Conservation (phyloP, 2,113 vertebrate genomes). For the Odocoileus virginianus region DNA sequence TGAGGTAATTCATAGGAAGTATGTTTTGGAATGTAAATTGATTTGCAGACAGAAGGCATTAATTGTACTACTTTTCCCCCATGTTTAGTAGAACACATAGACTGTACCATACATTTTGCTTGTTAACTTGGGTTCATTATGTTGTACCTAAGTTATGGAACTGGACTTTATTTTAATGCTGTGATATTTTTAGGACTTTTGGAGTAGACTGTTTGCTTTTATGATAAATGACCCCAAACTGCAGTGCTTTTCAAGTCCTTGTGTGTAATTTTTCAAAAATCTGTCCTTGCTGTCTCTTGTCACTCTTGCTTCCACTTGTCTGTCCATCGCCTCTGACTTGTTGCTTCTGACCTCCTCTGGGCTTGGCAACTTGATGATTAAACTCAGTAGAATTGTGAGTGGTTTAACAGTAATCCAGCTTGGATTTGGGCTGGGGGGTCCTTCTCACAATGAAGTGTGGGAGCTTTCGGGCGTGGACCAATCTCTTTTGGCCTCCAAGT, state of each 20-base stretch:
- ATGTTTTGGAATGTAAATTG: background rate
- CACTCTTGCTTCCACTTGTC: background rate
- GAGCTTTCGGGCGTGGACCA: background rate
- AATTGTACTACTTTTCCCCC: no score
- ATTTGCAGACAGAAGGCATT: background rate
- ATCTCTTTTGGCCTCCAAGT: background rate
- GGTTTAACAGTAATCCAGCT: background rate
- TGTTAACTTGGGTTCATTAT: background rate
- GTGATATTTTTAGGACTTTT: background rate
- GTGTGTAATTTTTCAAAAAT: background rate
- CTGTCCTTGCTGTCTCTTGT: background rate
- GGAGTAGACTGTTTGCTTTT: constrained; percentile 19
- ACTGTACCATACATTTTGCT: background rate
- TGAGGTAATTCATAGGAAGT: background rate
- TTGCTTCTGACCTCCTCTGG: background rate
- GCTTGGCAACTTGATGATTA: constrained; percentile 35
- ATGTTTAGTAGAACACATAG: background rate
- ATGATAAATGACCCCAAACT: background rate
- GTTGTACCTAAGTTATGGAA: background rate
- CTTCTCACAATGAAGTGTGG: background rate
- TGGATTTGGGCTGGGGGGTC: background rate
- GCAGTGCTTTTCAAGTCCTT: background rate
- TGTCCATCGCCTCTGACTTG: background rate
- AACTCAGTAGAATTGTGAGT: background rate
- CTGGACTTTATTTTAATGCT: background rate